Base-by-base conservation (phyloP, 1,140 invertebrate species). In the Drosophila ironensis region DNA sequence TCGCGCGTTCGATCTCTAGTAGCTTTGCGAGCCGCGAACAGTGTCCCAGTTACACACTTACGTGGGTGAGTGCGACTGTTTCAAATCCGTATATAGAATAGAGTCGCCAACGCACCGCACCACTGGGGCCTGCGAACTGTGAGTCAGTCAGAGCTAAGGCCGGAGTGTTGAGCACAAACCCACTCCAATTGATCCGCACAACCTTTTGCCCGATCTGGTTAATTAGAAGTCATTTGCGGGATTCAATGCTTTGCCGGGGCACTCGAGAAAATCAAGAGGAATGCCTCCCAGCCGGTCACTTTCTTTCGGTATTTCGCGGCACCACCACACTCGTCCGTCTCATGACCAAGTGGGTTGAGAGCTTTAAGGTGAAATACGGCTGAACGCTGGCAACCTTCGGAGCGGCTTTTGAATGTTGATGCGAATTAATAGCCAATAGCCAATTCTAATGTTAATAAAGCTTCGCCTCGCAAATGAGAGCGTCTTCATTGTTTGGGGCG, bases 341-440 rank as follows among this genome's bases (percentile, higher is more conserved):
- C 11, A 33, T 37, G 14, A 14, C 14, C 14, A 5, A 22, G 2
- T 5, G 20, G 20, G 2, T 22, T 25, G 17, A 7, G n/a, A 9
- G 19, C 28, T n/a, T 38, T 22, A 33, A 24, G 30, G 27, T 54
- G 11, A 46, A 33, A 44, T 52, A 52, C 64, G 48, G 22, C 73
- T 28, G 42, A 40, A 14, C 7, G 30, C 30, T 3, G 3, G 12
- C 38, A 45, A 33, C 48, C 24, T 40, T 28, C 64, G 59, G 67
- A 54, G 42, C 27, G 37, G 37, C 60, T 50, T 76, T 72, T 80
- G 72, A 72, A 76, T 81, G 60, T 44, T 33, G 56, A 81, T 81
- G 77, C 78, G 84, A 81, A 81, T 81, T 84, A 81, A 81, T 81
- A 84, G 56, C 48, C 72, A 81, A 84, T 81, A 64, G 67, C 53